A percentile compares a stretch with the other conserved stretches of the same genome.
phyloP scores from a whole-genome alignment of 2,113 vertebrate species.

The Gadus macrocephalus region DNA sequence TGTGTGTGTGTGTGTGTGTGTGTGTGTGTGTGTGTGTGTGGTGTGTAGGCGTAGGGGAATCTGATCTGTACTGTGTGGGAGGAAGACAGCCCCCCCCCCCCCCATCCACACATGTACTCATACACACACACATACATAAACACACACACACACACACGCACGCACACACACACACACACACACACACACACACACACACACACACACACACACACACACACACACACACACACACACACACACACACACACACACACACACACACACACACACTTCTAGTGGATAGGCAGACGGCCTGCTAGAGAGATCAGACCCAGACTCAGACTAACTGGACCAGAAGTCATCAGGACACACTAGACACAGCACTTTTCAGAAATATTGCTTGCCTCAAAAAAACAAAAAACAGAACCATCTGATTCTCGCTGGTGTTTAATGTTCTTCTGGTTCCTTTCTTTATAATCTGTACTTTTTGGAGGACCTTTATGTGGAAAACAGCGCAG shows the following conservation, averaged over 20 bases:
- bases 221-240: too few species aligned
- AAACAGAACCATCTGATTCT: constrained; percentile 45
- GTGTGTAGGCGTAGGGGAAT: constrained; percentile 61
- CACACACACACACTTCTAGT: constrained; percentile 8
- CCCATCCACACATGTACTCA: not conserved
- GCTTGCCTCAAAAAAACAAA: constrained; percentile 45
- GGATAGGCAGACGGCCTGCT: constrained; percentile 65
- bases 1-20: constrained; percentile 22
- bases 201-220: too few species aligned
- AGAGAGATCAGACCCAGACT: constrained; percentile 65
- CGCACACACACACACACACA: too few species aligned
- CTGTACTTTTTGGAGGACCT: constrained; percentile 30
- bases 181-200: too few species aligned
- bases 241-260: too few species aligned
- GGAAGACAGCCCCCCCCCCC: constrained; percentile 48
- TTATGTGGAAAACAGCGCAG: constrained; percentile 29
- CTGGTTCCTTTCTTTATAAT: not conserved
- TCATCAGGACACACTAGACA: constrained; percentile 67
- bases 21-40: not conserved
- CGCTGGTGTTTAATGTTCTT: constrained; percentile 35
- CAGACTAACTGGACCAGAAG: constrained; percentile 69
- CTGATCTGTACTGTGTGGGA: constrained; percentile 68
- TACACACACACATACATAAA: too few species aligned
- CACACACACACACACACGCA: too few species aligned
- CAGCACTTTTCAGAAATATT: constrained; percentile 41